Base-by-base conservation (phyloP, 1,140 invertebrate genomes). In the Sycophaga agraensis region DNA sequence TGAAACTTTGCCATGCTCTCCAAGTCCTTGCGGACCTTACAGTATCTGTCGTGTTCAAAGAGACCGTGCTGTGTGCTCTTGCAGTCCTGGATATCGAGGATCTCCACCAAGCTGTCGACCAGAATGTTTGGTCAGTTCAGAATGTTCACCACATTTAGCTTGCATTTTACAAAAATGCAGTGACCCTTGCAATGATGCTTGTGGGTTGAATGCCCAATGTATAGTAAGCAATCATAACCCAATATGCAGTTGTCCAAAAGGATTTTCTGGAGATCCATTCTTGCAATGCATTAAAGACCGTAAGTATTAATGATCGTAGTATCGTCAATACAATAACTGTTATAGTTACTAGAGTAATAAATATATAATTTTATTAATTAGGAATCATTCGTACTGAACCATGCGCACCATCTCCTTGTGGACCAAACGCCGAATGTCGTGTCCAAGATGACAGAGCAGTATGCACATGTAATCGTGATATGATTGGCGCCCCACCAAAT, bases 161-260 rank as follows among this genome's bases (percentile, higher is more conserved):
- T 94, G 91, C 66, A 90, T 93, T 53, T 84, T 88, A 63, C 86
- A 89, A 66, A 92, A 91, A 73, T 94, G 91, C 72, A 82, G 82
- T 50, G 91, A 94, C 80, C 92, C 92, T 6, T 96, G 92, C 67
- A 80, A 84, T 14, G 88, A 88, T 46, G 88, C 87, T 8, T 95
- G 92, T 73, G 92, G 91, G 4, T 79, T 88, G 12, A 87, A 91
- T 68, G 89, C 92, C 28, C 80, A 87, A 34, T 94, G 92, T 63
- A 86, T 89, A 68, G 90, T 93, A 0, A 84, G 88, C 51, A 90
- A 91, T 69, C 93, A 94, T 71, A 91, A 92, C 74, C 91, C 91
- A 0, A 90, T 93, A 48, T 94, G 92, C 66, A 89, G 87, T 54
- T 95, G 93, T 74, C 86, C 89, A 51, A 83, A 85, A 34, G 84